Base-by-base conservation (phyloP, 2,797 vertebrate genomes). In the Cottoperca gobio region DNA sequence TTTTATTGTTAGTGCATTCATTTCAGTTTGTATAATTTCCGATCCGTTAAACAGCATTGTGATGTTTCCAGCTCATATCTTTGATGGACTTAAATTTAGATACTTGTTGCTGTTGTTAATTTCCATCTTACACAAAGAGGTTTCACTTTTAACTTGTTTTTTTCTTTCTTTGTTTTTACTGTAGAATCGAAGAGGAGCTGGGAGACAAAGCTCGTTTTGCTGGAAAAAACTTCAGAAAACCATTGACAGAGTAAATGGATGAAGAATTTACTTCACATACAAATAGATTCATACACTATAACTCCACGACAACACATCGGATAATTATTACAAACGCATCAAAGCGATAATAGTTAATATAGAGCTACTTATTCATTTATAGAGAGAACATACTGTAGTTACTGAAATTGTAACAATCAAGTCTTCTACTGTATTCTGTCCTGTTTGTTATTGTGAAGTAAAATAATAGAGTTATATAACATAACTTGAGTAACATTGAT, bases 151-250 rank as follows among this genome's bases (percentile, higher is more conserved):
- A 37, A 26, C 35, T 53, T 60, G 2, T 61, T 61, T 8, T 33
- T 31, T 6, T 33, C 33, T 10, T 53, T 11, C 59, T 5, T 52
- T 63, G 37, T 71, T 33, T 60, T 48, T 11, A 4, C 40, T 70
- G 40, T 81, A 99, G 97, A 93, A 99, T 99, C 82, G 97, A 99
- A 94, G 97, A 99, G 87, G 97, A 99, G 57, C 94, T 99, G 79
- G 98, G 97, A 82, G 94, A 95, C 87, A 92, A 96, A 87, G 97
- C 97, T 70, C 88, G 57, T 48, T 99, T 98, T 78, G 97, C 98
- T 23, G 97, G 97, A 69, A 96, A 90, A 81, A 97, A 94, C 91
- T 99, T 99, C 95, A 95, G 97, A 92, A 98, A 97, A 87, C 97
- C 98, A 50, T 69, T 96, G 60, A 86, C 89, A 48, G 92, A 94